Base-by-base conservation (phyloP, 1,140 invertebrate genomes). In the Calosoma granatense region DNA sequence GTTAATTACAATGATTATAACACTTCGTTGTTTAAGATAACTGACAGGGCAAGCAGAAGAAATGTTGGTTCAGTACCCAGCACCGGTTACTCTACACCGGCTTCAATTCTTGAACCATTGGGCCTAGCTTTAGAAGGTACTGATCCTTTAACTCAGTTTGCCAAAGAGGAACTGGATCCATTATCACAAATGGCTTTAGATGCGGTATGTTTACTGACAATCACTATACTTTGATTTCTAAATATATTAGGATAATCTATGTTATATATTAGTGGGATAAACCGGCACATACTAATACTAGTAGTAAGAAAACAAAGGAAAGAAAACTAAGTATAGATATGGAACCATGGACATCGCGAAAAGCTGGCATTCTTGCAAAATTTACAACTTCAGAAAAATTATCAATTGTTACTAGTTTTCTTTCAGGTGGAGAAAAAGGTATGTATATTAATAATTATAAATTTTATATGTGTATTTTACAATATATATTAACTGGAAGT, bases 311-410 rank as follows among this genome's bases (percentile, higher is more conserved):
- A 63, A 60, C 61, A n/a, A 72, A 70, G 56, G 73, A 76, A 15
- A 73, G 71, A 11, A 64, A 64, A 55, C 73, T 71, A 59, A 51
- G 20, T 43, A 59, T 64, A 3, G 20, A 23, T 64, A 72, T 84
- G 60, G 84, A 92, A 65, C 79, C 84, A 51, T 96, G 92, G 92
- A 78, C 74, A 62, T 67, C 76, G 2, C 84, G 86, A 61, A 82
- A 86, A 63, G 68, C 77, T 59, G 73, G 73, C 3, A 94, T 97
- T 66, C 74, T 97, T 2, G 86, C 81, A 59, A 90, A 90, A 73
- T 96, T 88, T 64, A 95, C 91, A 36, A 97, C 93, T 52, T 90
- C 88, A 21, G 91, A 94, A 72, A 94, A 92, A 70, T 72, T 95
- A 47, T 88, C 90, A 3, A 91, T 95, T 62, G 82, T 88, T 6